These are phyloP conservation scores for Epizoanthus fatuus DNA, from an alignment of 92 coral and sea anemone species.

Conservation along the genomic window DNA sequence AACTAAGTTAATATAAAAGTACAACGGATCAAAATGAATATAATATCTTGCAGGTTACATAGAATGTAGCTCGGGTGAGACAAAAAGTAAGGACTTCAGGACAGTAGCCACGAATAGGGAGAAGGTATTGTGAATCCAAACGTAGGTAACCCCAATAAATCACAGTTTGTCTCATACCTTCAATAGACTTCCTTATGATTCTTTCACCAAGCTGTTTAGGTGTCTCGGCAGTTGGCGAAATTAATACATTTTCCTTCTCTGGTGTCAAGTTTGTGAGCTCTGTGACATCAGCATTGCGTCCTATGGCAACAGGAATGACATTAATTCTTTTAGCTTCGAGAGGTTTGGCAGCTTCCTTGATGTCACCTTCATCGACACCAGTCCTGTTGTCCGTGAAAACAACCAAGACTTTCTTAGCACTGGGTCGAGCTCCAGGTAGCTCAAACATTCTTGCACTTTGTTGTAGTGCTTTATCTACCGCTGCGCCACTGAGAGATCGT, in stretches of 20 bases:
- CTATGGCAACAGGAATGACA: slow-evolving; percentile 80
- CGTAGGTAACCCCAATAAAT: too few relatives aligned
- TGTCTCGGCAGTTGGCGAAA: slow-evolving; percentile 12
- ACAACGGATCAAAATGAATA: too few relatives aligned
- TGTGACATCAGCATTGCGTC: slow-evolving; percentile 57
- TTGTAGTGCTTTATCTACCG: slow-evolving; percentile 35
- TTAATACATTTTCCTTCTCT: slow-evolving; percentile 26
- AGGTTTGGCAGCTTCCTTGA: slow-evolving; percentile 54
- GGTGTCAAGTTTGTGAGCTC: slow-evolving; percentile 56
- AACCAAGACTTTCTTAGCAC: slow-evolving; percentile 62
- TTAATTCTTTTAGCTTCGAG: slow-evolving; percentile 75
- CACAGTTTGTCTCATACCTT: slow-evolving; percentile 3
- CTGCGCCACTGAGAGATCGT: slow-evolving; percentile 15
- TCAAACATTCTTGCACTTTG: slow-evolving; percentile 58
- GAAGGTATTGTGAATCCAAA: too few relatives aligned
- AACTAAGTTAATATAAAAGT: too few relatives aligned
- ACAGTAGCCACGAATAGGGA: too few relatives aligned
- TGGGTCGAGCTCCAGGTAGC: slow-evolving; percentile 61
- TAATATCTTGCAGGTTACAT: too few relatives aligned
- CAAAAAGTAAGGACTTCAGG: too few relatives aligned
- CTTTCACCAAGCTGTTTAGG: slow-evolving; percentile 16
- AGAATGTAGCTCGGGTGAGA: too few relatives aligned
- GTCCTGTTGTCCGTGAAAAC: slow-evolving; percentile 23
- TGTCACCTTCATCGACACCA: background rate
- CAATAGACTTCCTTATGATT: slow-evolving; percentile 23